A percentile compares a stretch with the other conserved stretches of the same genome.
Evolutionary conservation across 2,113 vertebrate genomes (phyloP).

Genomic region (Sinocyclocheilus rhinocerous): DNA sequence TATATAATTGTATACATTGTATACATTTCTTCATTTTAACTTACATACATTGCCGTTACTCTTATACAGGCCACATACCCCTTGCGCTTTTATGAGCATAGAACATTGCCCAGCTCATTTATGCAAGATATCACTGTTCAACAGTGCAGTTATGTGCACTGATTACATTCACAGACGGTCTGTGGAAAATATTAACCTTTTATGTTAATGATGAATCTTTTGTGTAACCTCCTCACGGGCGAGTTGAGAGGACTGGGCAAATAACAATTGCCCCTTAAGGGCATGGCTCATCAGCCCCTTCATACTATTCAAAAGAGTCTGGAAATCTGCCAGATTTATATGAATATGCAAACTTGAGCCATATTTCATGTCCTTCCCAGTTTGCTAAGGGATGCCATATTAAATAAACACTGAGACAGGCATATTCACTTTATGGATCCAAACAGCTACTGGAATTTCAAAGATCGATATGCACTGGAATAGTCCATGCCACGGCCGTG

Average conservation of each 20-base stretch:
- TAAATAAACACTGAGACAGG: neutral
- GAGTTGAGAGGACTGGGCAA: neutral
- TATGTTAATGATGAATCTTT: slow-evolving; percentile 38
- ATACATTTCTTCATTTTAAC: no score
- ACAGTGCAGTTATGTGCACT: neutral
- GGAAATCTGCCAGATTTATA: neutral
- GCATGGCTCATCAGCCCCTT: neutral
- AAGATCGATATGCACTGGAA: slow-evolving; percentile 8
- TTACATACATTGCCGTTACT: no score
- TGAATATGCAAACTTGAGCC: slow-evolving; percentile 2
- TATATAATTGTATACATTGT: no score
- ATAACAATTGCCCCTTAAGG: neutral
- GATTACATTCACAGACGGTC: slow-evolving; percentile 3
- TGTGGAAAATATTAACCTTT: slow-evolving; percentile 39
- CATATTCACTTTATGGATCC: neutral
- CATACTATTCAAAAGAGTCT: neutral
- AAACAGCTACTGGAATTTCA: neutral
- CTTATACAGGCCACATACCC: neutral
- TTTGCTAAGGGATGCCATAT: neutral
- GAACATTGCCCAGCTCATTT: neutral
- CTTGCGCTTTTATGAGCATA: neutral
- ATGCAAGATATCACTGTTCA: neutral
- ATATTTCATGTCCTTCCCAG: neutral
- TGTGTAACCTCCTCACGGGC: neutral
- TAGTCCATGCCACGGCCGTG: neutral